Conservation (phyloP, 2,888 invertebrate genomes). For the Strigamia crassipes region DNA sequence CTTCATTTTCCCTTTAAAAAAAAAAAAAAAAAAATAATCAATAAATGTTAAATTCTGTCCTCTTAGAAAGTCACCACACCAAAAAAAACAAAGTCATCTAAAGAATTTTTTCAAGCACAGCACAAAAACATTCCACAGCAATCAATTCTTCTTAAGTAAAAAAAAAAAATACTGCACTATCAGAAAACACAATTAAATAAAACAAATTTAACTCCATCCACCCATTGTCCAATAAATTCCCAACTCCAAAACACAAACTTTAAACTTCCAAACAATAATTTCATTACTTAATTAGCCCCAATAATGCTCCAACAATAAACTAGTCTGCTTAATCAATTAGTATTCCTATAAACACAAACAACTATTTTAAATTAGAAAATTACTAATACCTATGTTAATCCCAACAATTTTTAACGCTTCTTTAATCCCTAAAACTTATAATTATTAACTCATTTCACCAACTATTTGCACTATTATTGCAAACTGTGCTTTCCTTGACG, state of each 20-base stretch:
- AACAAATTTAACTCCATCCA: background rate
- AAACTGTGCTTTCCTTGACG: background rate
- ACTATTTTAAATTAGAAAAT: background rate
- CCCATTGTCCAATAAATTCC: background rate
- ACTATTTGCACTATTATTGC: background rate
- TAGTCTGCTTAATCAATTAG: no score
- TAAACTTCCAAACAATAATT: background rate
- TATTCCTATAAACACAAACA: background rate
- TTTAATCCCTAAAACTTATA: background rate
- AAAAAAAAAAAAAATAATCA: no score
- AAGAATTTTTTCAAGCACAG: background rate
- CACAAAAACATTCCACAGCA: constrained; percentile 5
- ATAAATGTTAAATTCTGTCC: no score
- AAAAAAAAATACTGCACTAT: background rate
- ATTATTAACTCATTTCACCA: background rate
- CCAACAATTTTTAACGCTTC: background rate
- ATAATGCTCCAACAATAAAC: no score
- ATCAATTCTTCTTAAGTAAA: background rate
- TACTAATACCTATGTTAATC: background rate
- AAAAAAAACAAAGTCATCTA: background rate
- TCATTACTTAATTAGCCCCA: no score
- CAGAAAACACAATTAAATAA: background rate
- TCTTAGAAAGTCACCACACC: no score
- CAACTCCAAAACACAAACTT: background rate
- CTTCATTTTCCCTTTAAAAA: no score